A percentile compares a stretch with the other conserved stretches of the same genome.
These are phyloP conservation scores for Pammene fasciana DNA, from an alignment of 2,888 invertebrate species.

Conservation along the genomic window DNA sequence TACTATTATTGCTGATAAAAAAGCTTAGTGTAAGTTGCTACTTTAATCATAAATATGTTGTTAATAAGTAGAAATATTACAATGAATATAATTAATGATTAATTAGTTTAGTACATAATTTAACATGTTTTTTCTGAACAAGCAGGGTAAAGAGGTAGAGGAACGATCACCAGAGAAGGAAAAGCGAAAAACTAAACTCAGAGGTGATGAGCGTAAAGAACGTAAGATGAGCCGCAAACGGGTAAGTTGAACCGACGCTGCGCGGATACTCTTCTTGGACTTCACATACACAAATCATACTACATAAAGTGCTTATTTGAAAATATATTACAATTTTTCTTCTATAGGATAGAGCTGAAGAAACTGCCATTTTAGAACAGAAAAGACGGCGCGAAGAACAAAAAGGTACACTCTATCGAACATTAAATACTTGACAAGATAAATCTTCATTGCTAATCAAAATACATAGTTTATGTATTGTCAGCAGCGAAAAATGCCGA, in stretches of 20 bases:
- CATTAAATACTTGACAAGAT: background rate
- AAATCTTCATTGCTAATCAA: too few species aligned
- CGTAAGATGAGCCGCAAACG: conserved; percentile 91
- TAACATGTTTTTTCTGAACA: conserved; percentile 61
- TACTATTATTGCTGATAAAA: conserved; percentile 16
- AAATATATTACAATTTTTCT: conserved; percentile 47
- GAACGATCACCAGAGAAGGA: conserved; percentile 87
- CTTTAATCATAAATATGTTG: background rate
- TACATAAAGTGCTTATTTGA: background rate
- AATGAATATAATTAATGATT: conserved; percentile 2
- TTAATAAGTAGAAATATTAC: conserved; percentile 3
- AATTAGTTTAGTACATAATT: conserved; percentile 24
- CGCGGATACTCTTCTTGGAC: background rate
- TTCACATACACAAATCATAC: background rate
- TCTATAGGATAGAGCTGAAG: conserved; percentile 88
- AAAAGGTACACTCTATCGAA: conserved; percentile 80
- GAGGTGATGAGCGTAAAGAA: conserved; percentile 86
- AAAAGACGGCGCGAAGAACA: conserved; percentile 92
- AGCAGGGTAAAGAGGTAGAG: conserved; percentile 84
- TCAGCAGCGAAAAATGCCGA: too few species aligned
- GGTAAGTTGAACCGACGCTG: conserved; percentile 72
- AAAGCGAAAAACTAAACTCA: conserved; percentile 86
- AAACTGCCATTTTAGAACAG: conserved; percentile 86
- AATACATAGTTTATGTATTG: too few species aligned
- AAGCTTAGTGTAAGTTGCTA: background rate